These are phyloP conservation scores for Drosophila mayri DNA, from an alignment of 1,140 invertebrate genomes.

Conservation along the genomic window DNA sequence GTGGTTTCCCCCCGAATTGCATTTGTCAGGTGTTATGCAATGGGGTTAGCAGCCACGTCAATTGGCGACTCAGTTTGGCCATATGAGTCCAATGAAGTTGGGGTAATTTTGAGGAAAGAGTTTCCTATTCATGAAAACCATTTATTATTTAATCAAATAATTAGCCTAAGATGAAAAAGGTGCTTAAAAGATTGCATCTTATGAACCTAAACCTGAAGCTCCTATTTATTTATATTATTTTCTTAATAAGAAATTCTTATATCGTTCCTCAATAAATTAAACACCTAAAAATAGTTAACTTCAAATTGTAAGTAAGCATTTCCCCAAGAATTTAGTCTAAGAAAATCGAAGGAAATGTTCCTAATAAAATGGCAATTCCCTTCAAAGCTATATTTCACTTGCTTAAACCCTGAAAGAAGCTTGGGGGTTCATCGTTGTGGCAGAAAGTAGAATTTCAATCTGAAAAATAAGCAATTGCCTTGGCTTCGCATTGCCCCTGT, in stretches of 20 bases:
- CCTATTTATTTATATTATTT: no score
- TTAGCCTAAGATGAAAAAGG: background rate
- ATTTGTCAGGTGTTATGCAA: constrained; percentile 59
- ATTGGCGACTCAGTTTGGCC: constrained; percentile 16
- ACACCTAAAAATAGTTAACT: background rate
- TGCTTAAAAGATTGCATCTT: background rate
- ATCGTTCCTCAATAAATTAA: background rate
- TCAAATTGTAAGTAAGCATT: background rate
- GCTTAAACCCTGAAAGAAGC: background rate
- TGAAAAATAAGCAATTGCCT: constrained; percentile 23
- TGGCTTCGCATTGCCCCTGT: background rate
- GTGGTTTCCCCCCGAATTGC: constrained; percentile 38
- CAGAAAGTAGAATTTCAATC: constrained; percentile 16
- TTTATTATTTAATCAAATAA: background rate
- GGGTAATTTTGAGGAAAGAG: background rate
- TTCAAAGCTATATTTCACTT: constrained; percentile 3
- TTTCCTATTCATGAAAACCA: background rate
- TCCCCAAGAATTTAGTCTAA: background rate
- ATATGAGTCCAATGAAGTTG: constrained; percentile 15
- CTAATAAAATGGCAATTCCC: constrained; percentile 8
- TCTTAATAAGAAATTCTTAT: no score
- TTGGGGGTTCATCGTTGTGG: background rate
- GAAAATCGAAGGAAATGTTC: background rate
- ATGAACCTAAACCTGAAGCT: no score
- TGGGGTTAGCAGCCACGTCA: constrained; percentile 20